Evolutionary conservation across 2,888 invertebrate species (phyloP).

Genomic region (Lasioglossum villosulum): DNA sequence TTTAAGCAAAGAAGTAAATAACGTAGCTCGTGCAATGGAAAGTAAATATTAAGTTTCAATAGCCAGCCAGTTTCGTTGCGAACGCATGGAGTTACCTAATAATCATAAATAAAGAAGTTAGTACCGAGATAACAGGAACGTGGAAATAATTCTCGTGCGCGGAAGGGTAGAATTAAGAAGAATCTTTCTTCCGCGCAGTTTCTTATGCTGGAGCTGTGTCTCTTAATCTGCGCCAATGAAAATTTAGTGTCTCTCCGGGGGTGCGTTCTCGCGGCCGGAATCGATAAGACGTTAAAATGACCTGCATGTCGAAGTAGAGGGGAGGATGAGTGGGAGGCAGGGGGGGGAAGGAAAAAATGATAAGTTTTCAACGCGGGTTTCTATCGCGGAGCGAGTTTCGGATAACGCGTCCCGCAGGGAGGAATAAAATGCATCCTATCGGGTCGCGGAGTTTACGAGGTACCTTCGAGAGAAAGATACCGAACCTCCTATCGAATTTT

Average conservation of each 20-base stretch:
- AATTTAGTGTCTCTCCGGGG: constrained; percentile 12
- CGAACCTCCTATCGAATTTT: constrained; percentile 46
- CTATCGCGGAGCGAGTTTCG: constrained; percentile 30
- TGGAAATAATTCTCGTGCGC: background rate
- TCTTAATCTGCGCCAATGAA: constrained; percentile 6
- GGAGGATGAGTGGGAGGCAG: no score
- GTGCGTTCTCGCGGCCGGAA: constrained; percentile 2
- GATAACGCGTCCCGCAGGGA: constrained; percentile 39
- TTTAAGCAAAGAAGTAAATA: no score
- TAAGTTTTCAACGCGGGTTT: constrained; percentile 24
- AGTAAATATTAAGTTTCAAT: no score
- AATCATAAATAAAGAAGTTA: no score
- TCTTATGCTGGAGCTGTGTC: background rate
- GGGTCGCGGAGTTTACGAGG: constrained; percentile 47
- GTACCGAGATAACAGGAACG: background rate
- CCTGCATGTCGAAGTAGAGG: background rate
- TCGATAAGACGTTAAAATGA: constrained; percentile 25
- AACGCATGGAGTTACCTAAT: no score
- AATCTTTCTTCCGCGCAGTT: background rate
- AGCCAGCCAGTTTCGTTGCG: no score
- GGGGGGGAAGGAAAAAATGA: background rate
- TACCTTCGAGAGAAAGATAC: constrained; percentile 34
- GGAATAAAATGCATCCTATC: constrained; percentile 46
- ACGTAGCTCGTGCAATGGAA: no score
- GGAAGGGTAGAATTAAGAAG: background rate